A percentile compares a stretch with the other conserved stretches of the same genome.
Evolutionary conservation across 2,888 invertebrate genomes (phyloP).

Genomic region (Deilephila elpenor): DNA sequence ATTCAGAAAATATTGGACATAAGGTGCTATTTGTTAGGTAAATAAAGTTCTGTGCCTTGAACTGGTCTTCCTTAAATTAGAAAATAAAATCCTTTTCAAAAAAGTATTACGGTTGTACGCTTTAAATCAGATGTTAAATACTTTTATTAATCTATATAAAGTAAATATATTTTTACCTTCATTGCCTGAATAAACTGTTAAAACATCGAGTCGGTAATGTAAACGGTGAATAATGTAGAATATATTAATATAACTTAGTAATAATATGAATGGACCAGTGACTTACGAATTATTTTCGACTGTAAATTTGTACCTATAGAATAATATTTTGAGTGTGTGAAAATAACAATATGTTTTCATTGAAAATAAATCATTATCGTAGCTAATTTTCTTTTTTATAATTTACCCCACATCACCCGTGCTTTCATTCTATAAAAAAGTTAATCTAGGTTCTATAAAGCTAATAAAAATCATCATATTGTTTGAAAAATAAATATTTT

Average conservation of each 20-base stretch:
- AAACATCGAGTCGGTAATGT: background rate
- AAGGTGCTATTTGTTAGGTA: slow-evolving; percentile 65
- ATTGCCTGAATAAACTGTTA: slow-evolving; percentile 32
- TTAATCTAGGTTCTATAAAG: background rate
- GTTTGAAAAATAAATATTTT: slow-evolving; percentile 10
- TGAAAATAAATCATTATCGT: background rate
- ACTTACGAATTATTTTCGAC: slow-evolving; percentile 43
- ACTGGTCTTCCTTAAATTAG: slow-evolving; percentile 70
- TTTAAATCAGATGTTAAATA: slow-evolving; percentile 76
- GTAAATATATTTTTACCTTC: slow-evolving; percentile 28
- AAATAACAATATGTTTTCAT: slow-evolving; percentile 31
- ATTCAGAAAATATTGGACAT: slow-evolving; percentile 10
- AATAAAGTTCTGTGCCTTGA: slow-evolving; percentile 61
- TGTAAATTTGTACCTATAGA: slow-evolving; percentile 46
- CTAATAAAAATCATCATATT: background rate
- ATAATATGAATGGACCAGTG: slow-evolving; percentile 55
- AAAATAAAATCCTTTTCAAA: slow-evolving; percentile 56
- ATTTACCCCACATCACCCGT: background rate
- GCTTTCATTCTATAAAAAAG: background rate
- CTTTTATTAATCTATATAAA: slow-evolving; percentile 50
- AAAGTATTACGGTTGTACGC: slow-evolving; percentile 82
- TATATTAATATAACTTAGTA: slow-evolving; percentile 51
- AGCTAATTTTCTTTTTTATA: background rate
- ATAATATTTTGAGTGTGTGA: slow-evolving; percentile 32
- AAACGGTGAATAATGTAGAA: slow-evolving; percentile 1